These are phyloP conservation scores for Drepana arcuata DNA, from an alignment of 1,140 invertebrate genomes.

Conservation along the genomic window DNA sequence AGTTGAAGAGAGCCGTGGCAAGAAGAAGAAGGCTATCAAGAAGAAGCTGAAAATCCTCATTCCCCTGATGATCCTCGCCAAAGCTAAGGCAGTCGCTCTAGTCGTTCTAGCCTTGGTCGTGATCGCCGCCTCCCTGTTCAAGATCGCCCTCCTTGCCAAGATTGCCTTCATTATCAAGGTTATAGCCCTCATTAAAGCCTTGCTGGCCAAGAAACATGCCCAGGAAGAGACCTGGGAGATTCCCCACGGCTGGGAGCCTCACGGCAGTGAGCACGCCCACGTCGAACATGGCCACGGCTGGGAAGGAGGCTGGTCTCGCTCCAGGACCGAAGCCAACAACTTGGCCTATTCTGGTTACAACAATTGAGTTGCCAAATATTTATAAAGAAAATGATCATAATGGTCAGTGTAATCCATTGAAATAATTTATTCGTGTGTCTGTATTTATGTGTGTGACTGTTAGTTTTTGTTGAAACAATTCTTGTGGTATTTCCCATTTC, in stretches of 20 bases:
- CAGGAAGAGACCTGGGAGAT: slow-evolving; percentile 77
- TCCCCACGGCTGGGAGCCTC: slow-evolving; percentile 77
- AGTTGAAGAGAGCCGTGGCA: slow-evolving; percentile 52
- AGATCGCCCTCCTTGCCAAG: slow-evolving; percentile 51
- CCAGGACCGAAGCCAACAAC: slow-evolving; percentile 71
- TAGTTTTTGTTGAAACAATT: too few species aligned
- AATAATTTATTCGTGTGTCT: too few species aligned
- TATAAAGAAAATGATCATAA: too few species aligned
- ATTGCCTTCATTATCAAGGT: slow-evolving; percentile 57
- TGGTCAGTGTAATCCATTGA: too few species aligned
- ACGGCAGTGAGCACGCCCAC: slow-evolving; percentile 72
- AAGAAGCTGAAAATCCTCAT: slow-evolving; percentile 59
- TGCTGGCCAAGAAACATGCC: slow-evolving; percentile 78
- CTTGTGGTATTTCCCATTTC: too few species aligned
- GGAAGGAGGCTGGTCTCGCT: slow-evolving; percentile 73
- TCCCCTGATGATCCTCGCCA: slow-evolving; percentile 44
- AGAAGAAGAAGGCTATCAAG: slow-evolving; percentile 58
- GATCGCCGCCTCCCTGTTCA: slow-evolving; percentile 55
- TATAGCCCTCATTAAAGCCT: slow-evolving; percentile 48
- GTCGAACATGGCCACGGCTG: slow-evolving; percentile 52
- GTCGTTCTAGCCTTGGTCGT: slow-evolving; percentile 37
- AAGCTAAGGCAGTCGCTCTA: slow-evolving; percentile 44
- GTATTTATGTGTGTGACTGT: too few species aligned
- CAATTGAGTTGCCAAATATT: slow-evolving; percentile 31
- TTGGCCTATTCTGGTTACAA: slow-evolving; percentile 77